A percentile compares a stretch with the other conserved stretches of the same genome.
phyloP scores from a whole-genome alignment of 1,140 invertebrate genomes.

The Galendromus occidentalis region DNA sequence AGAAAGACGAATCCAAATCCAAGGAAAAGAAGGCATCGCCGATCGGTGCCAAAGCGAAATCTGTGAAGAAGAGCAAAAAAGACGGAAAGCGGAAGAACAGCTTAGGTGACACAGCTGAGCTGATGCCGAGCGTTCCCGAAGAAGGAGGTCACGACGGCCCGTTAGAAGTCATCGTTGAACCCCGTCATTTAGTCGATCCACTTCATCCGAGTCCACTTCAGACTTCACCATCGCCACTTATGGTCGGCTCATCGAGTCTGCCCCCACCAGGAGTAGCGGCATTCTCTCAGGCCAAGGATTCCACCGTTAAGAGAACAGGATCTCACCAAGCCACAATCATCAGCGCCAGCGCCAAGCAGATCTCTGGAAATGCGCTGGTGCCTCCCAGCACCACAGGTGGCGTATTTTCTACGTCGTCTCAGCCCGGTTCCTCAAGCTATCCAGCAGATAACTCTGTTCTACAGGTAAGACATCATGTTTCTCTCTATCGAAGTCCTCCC shows the following conservation, averaged over 20 bases:
- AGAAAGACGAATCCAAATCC: not conserved
- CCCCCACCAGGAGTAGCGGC: not conserved
- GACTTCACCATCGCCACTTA: not conserved
- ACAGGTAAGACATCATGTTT: not conserved
- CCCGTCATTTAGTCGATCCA: not conserved
- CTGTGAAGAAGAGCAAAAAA: not conserved
- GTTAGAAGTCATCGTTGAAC: not conserved
- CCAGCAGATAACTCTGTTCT: constrained; percentile 11
- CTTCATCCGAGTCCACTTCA: not conserved
- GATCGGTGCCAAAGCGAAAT: not conserved
- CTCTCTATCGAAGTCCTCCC: too few relatives aligned
- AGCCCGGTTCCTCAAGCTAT: constrained; percentile 10
- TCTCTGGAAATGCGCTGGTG: not conserved
- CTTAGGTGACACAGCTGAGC: constrained; percentile 1
- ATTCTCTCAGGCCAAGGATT: constrained; percentile 2
- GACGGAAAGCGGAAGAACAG: not conserved
- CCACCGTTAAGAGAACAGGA: not conserved
- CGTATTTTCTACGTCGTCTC: not conserved
- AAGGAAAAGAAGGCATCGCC: not conserved
- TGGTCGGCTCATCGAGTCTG: not conserved
- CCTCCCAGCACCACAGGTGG: constrained; percentile 3
- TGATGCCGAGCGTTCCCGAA: constrained; percentile 4
- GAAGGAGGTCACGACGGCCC: not conserved
- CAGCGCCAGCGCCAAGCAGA: constrained; percentile 9
- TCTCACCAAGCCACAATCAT: not conserved